A percentile compares a stretch with the other conserved stretches of the same genome.
These are phyloP conservation scores for Calcarius lapponicus DNA, from an alignment of 2,797 vertebrate genomes.

Conservation along the genomic window DNA sequence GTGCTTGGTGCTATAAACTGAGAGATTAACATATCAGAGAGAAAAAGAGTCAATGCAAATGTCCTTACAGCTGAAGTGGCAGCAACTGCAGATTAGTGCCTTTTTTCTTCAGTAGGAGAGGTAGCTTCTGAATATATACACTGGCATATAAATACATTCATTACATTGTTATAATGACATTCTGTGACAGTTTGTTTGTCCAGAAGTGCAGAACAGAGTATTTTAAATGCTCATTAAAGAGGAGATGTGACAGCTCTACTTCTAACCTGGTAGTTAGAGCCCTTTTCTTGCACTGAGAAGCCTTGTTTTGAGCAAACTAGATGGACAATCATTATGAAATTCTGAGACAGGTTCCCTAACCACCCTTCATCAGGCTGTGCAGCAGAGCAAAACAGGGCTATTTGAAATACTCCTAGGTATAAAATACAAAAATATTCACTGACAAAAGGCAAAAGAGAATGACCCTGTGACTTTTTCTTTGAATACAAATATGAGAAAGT, in stretches of 20 bases:
- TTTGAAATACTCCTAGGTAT: neutral
- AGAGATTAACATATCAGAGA: neutral
- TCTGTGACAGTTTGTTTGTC: constrained; percentile 14
- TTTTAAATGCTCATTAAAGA: constrained; percentile 55
- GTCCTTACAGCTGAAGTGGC: neutral
- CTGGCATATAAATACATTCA: constrained; percentile 32
- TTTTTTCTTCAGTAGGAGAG: neutral
- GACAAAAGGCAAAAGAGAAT: neutral
- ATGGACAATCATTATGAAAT: neutral
- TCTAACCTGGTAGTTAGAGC: constrained; percentile 3
- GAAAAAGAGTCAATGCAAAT: neutral
- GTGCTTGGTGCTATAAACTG: neutral
- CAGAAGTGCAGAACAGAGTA: neutral
- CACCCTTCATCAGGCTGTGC: constrained; percentile 9
- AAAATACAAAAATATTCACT: constrained; percentile 1
- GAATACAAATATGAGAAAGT: neutral
- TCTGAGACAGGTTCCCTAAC: neutral
- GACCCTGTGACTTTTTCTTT: neutral
- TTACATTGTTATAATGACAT: constrained; percentile 28
- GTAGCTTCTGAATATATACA: neutral
- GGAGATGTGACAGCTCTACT: constrained; percentile 18
- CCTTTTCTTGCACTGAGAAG: neutral
- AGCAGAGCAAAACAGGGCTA: neutral
- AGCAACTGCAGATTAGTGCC: neutral
- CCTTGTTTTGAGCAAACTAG: neutral